phyloP scores from a whole-genome alignment of 2,888 invertebrate genomes.

The Petrolisthes manimaculis region DNA sequence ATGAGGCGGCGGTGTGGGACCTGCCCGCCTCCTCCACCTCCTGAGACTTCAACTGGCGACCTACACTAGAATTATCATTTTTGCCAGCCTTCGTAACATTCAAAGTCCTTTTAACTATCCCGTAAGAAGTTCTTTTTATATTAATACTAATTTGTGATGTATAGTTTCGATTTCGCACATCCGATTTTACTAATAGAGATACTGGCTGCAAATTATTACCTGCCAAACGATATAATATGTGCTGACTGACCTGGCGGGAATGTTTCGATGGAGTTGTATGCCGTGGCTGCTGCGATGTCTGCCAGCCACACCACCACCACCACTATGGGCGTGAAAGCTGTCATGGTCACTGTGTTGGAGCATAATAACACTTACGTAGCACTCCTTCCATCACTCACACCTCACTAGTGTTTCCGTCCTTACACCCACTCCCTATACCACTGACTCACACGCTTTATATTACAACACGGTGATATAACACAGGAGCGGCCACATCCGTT shows the following conservation, averaged over 20 bases:
- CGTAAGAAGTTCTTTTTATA: no score
- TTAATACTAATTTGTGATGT: no score
- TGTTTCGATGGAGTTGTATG: constrained; percentile 42
- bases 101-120: no score
- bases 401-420: background rate
- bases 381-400: background rate
- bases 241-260: constrained; percentile 42
- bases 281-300: constrained; percentile 17
- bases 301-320: constrained; percentile 15
- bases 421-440: background rate
- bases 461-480: background rate
- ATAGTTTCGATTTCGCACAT: no score
- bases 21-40: no score
- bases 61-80: no score
- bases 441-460: background rate
- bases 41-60: no score
- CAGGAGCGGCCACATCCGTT: background rate
- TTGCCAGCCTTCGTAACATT: no score
- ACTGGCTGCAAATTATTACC: no score
- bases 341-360: background rate
- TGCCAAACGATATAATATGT: no score
- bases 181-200: no score
- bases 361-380: background rate
- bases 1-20: no score
- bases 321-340: background rate